These are phyloP conservation scores for Cheilosia scutellata DNA, from an alignment of 2,888 invertebrate species.

Conservation along the genomic window DNA sequence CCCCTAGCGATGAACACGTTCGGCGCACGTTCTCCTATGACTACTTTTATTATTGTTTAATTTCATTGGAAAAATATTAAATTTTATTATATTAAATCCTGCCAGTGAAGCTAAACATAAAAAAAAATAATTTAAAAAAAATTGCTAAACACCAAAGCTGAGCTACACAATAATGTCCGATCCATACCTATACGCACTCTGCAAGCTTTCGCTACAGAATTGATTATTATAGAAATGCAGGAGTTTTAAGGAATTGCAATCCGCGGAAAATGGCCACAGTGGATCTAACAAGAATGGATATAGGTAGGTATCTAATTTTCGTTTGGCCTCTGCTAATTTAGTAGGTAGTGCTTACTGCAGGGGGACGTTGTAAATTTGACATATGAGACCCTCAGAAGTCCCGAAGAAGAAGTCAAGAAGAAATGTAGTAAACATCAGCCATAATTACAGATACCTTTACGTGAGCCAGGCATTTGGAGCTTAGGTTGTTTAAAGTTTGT, in stretches of 20 bases:
- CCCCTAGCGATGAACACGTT: slow-evolving; percentile 31
- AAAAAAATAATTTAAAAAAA: not conserved
- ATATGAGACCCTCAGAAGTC: too few relatives aligned
- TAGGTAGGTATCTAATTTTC: not conserved
- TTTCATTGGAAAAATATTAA: slow-evolving; percentile 21
- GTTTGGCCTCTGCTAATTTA: too few relatives aligned
- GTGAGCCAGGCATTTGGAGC: too few relatives aligned
- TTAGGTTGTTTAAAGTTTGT: too few relatives aligned
- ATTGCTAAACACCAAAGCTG: slow-evolving; percentile 7
- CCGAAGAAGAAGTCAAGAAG: too few relatives aligned
- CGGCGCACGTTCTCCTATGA: slow-evolving; percentile 34
- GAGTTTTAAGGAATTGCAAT: too few relatives aligned
- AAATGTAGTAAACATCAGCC: too few relatives aligned
- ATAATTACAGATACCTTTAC: too few relatives aligned
- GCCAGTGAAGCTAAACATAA: slow-evolving; percentile 9
- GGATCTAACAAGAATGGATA: not conserved
- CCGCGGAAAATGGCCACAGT: not conserved
- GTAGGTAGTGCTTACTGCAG: too few relatives aligned
- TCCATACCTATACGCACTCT: slow-evolving; percentile 12
- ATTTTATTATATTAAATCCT: slow-evolving; percentile 25
- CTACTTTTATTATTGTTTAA: slow-evolving; percentile 27
- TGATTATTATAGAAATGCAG: not conserved
- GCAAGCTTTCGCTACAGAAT: not conserved
- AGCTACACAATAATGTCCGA: not conserved
- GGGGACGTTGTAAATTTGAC: too few relatives aligned